phyloP scores from a whole-genome alignment of 2,113 vertebrate species.

The Oryzias melastigma region DNA sequence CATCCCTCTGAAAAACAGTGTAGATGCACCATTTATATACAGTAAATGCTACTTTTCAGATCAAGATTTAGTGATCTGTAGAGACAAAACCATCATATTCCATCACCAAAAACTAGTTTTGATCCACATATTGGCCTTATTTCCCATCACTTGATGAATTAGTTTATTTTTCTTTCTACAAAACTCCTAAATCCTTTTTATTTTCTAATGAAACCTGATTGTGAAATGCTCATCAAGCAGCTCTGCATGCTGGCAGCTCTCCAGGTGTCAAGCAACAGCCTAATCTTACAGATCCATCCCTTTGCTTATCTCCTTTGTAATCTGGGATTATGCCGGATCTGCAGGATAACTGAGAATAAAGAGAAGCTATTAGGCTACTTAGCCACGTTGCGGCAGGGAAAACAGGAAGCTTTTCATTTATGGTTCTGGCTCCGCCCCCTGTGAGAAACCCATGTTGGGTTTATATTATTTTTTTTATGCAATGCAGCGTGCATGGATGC shows the following conservation, averaged over 20 bases:
- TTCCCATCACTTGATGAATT: no score
- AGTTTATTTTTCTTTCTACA: no score
- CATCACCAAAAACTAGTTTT: no score
- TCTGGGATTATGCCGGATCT: constrained; percentile 58
- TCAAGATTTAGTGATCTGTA: no score
- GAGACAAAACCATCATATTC: no score
- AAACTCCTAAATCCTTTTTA: no score
- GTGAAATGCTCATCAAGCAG: neutral
- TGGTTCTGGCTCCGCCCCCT: constrained; percentile 35
- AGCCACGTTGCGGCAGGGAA: constrained; percentile 19
- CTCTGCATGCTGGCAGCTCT: constrained; percentile 16
- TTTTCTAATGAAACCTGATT: no score
- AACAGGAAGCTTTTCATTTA: constrained; percentile 42
- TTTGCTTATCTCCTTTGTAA: constrained; percentile 55
- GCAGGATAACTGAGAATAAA: constrained; percentile 41
- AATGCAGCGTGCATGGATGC: constrained; percentile 1
- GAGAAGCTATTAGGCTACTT: constrained; percentile 51
- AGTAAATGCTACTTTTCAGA: no score
- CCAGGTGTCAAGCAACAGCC: constrained; percentile 33
- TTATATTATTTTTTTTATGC: constrained; percentile 24
- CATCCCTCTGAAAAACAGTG: no score
- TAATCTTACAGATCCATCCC: constrained; percentile 47
- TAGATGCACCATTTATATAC: no score
- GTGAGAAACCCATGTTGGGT: neutral
- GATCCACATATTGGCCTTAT: neutral